These are phyloP conservation scores for Psittacula echo DNA, from an alignment of 2,797 vertebrate genomes.

Conservation along the genomic window DNA sequence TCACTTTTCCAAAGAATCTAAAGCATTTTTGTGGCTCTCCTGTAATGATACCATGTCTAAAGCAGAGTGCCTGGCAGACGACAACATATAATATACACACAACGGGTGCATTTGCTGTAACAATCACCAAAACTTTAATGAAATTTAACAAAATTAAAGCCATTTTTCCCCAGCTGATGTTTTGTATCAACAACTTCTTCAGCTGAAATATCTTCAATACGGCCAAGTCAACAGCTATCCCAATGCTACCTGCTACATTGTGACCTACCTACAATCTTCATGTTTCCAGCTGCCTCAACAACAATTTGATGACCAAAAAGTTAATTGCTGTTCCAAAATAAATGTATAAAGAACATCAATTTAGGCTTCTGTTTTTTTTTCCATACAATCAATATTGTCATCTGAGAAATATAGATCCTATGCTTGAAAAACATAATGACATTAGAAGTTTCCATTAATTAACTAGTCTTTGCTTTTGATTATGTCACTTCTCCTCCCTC, in stretches of 20 bases:
- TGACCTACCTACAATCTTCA: not conserved
- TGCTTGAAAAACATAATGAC: not conserved
- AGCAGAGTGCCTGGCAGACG: not conserved
- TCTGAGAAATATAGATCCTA: not conserved
- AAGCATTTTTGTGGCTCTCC: slow-evolving; percentile 47
- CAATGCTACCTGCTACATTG: not conserved
- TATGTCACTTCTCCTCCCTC: not conserved
- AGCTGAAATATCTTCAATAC: not conserved
- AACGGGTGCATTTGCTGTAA: not conserved
- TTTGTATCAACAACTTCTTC: not conserved
- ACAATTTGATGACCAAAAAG: not conserved
- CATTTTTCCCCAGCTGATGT: not conserved
- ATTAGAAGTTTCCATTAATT: not conserved
- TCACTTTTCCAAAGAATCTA: slow-evolving; percentile 34
- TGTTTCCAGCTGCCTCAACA: not conserved
- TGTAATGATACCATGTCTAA: slow-evolving; percentile 48
- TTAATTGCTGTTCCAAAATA: not conserved
- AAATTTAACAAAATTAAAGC: not conserved
- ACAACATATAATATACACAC: not conserved
- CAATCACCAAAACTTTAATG: not conserved
- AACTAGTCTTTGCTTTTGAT: not conserved
- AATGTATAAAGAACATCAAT: not conserved
- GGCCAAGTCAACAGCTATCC: not conserved
- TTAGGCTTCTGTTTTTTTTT: not conserved
- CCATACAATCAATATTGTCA: not conserved